Evolutionary conservation across 92 coral and sea anemone species (phyloP), one percentile per base, ranked within the genome.

Genomic region (Parazoanthus darwini): DNA sequence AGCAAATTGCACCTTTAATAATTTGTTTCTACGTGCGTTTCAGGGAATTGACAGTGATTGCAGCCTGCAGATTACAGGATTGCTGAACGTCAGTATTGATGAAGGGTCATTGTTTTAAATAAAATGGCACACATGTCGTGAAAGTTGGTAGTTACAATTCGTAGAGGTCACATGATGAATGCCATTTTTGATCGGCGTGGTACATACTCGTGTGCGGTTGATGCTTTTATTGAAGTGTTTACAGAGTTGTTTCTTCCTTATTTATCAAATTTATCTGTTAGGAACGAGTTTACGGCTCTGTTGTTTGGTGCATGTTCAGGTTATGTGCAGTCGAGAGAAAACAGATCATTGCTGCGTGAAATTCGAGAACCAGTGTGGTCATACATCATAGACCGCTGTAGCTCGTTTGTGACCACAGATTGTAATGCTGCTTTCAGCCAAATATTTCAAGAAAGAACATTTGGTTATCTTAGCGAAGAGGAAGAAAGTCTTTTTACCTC

Each of bases 391-490:
- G 89, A 56, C 36, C 66, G 2, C 11, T 87, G 83, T 39, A 39
- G 42, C 4, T 39, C 42, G 4, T 39, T 74, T 50, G 74, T 63
- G 58, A 4, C 58, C 6, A 51, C 1, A 4, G 58, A 51, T 51
- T 51, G 13, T 51, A 51, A 51, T 50, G 56, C 33, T 29, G 33
- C 33, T 39, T 39, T 39, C 4, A 39, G 42, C 42, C 42, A 39
- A 4, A 39, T 39, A 39, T 39, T 87, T 87, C 77, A 78, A 65
- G 44, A 87, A 58, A 87, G 63, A 39, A 87, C 85, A 87, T 78
- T 87, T 78, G 77, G 89, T 78, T 77, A 77, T 78, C 89, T 77
- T 42, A 87, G 77, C 22, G 85, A 77, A 65, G 89, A 87, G 85
- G 89, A 87, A 78, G 85, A 87, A 75, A 87, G 29, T 26, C 89